Percentiles rank a stretch among this genome's conserved stretches.
Conservation (phyloP, 23 tunicate species). For the Clavelina lepadiformis region DNA sequence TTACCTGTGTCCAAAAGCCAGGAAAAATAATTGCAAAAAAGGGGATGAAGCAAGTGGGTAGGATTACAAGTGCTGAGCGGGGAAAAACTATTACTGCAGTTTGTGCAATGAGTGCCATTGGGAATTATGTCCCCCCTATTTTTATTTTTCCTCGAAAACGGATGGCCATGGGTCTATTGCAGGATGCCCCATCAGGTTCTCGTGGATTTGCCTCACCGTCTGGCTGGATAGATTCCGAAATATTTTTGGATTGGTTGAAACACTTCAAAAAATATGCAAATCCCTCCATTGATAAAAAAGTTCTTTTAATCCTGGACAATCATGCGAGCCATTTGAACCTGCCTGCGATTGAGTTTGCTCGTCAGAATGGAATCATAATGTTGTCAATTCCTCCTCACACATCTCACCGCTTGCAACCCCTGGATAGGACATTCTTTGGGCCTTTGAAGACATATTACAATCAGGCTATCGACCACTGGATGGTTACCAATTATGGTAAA, state of each 20-base stretch:
- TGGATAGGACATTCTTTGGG: conserved; percentile 37
- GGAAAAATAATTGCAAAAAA: conserved; percentile 24
- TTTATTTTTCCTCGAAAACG: conserved; percentile 34
- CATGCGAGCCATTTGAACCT: conserved; percentile 27
- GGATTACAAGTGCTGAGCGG: conserved; percentile 35
- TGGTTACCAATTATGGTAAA: conserved; percentile 16
- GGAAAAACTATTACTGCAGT: conserved; percentile 24
- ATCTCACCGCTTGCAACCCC: conserved; percentile 40
- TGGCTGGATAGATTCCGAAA: conserved; percentile 23
- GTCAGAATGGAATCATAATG: conserved; percentile 12
- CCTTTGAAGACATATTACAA: conserved; percentile 34
- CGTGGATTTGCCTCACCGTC: conserved; percentile 9
- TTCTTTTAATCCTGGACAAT: conserved; percentile 24
- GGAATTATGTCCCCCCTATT: conserved; percentile 17
- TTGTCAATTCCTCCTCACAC: conserved; percentile 32
- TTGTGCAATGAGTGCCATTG: conserved; percentile 24
- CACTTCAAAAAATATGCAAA: conserved; percentile 30
- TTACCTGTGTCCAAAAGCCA: conserved; percentile 26
- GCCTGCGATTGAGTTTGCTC: conserved; percentile 33
- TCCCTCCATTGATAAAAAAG: not conserved
- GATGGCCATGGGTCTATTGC: conserved; percentile 8
- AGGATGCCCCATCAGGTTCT: conserved; percentile 16
- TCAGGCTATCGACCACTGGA: conserved; percentile 11
- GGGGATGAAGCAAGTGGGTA: conserved; percentile 39
- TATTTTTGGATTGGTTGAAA: conserved; percentile 23